Conservation (phyloP, 2,888 invertebrate genomes). For the Athalia cordata region DNA sequence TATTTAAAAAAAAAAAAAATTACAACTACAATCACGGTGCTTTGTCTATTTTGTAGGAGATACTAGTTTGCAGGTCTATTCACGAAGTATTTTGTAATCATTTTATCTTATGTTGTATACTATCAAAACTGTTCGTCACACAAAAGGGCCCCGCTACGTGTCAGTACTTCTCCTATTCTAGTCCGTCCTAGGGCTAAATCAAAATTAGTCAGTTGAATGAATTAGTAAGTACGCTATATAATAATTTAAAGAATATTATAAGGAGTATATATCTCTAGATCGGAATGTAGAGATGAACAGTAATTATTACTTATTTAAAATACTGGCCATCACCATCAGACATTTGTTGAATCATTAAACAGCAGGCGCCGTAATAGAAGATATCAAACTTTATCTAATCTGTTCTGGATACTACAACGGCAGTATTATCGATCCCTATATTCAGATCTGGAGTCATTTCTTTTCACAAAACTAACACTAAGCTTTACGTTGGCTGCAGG, state of each 20-base stretch:
- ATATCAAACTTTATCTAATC: conserved; percentile 25
- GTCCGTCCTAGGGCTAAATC: conserved; percentile 63
- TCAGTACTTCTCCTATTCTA: conserved; percentile 39
- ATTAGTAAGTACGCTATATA: conserved; percentile 50
- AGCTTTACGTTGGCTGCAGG: conserved; percentile 30
- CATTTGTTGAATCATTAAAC: conserved; percentile 24
- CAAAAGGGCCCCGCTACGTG: not conserved
- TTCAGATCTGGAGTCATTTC: conserved; percentile 47
- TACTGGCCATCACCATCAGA: conserved; percentile 10
- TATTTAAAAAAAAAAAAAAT: not conserved
- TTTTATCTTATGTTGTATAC: not conserved
- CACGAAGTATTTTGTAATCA: too few species aligned
- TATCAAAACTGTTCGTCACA: conserved; percentile 11
- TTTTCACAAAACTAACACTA: conserved; percentile 35
- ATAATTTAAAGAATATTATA: conserved; percentile 53
- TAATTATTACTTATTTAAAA: not conserved
- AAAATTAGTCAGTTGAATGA: conserved; percentile 60
- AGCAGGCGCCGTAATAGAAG: not conserved
- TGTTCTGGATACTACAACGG: conserved; percentile 22
- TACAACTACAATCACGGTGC: not conserved
- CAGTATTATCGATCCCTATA: conserved; percentile 44
- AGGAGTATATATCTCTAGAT: conserved; percentile 34
- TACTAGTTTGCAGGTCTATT: not conserved
- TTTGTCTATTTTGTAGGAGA: not conserved
- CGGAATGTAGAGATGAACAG: conserved; percentile 30